Base-by-base conservation (phyloP, 2,888 invertebrate genomes). In the Agriopis leucophaearia region DNA sequence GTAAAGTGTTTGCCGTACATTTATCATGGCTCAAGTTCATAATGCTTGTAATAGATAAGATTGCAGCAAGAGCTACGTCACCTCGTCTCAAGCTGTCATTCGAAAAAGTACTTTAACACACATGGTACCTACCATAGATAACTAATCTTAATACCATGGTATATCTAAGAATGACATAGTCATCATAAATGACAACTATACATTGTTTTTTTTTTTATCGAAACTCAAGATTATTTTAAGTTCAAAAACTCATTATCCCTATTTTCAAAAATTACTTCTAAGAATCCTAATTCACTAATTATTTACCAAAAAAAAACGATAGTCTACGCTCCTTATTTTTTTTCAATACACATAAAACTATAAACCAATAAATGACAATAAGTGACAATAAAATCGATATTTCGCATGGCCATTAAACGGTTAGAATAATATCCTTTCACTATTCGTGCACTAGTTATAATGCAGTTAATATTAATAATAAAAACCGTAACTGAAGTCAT, bases 341-440 rank as follows among this genome's bases (percentile, higher is more conserved):
- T 50, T 10, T 42, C 4, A 42, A 42, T 42, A 12, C 12, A 12
- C 27, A 27, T 38, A 8, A 6, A 38, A 38, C 8, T 4, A 36
- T 36, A 8, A 36, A 6, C 5, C 36, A 4, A 36, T 6, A 18
- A 48, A 8, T 1, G 12, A 50, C 4, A 38, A 50, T 18, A 50
- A 12, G 8, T 13, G 40, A 59, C 40, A 48, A 36, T 18, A 35
- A 42, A 54, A 55, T 55, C n/a, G 35, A 42, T 55, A 66, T 60
- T 55, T 60, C 10, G 40, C 47, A 27, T 48, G 48, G 15, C 52
- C 52, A 57, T 62, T 44, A 47, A 27, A 27, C 48, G 40, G 54
- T 51, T 64, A 55, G 48, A 62, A 44, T 54, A 8, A 36, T 66
- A 64, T 56, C 64, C 64, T 69, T 69, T 69, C 64, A 64, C 68